A percentile compares a stretch with the other conserved stretches of the same genome.
Conservation (phyloP, 1,140 invertebrate genomes). For the Bombyx mandarina region DNA sequence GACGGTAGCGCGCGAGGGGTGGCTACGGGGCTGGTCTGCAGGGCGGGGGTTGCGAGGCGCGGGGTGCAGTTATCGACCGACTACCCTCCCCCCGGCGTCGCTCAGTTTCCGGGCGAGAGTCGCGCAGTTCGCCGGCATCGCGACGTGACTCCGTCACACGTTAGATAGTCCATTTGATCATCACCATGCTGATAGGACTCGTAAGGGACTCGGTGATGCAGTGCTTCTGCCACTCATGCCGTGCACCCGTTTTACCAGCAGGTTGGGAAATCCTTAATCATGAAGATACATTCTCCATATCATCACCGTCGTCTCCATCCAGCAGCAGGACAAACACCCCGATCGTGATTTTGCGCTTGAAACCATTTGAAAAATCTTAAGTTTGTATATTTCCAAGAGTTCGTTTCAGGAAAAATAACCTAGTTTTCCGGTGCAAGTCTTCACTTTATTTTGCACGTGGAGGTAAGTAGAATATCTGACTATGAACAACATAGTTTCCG, state of each 20-base stretch:
- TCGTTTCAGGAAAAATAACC: no score
- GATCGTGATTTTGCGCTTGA: slow-evolving; percentile 13
- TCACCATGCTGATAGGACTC: slow-evolving; percentile 85
- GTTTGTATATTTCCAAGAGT: no score
- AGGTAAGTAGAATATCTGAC: no score
- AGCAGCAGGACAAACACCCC: slow-evolving; percentile 29
- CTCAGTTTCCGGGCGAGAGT: slow-evolving; percentile 67
- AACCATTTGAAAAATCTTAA: slow-evolving; percentile 2
- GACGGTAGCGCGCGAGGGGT: slow-evolving; percentile 46
- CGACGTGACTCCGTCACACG: slow-evolving; percentile 56
- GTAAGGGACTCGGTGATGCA: slow-evolving; percentile 89
- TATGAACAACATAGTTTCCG: no score
- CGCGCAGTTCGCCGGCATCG: slow-evolving; percentile 60
- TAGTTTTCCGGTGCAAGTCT: no score
- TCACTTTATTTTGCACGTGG: no score
- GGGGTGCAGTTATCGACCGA: slow-evolving; percentile 56
- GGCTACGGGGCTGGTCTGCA: slow-evolving; percentile 43
- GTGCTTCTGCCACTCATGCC: slow-evolving; percentile 92
- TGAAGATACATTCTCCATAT: slow-evolving; percentile 8
- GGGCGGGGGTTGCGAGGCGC: slow-evolving; percentile 40
- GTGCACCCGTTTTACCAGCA: slow-evolving; percentile 81
- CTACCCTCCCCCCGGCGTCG: slow-evolving; percentile 46
- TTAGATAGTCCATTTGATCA: slow-evolving; percentile 63
- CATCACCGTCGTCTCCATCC: slow-evolving; percentile 28
- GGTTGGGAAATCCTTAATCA: slow-evolving; percentile 62